Evolutionary conservation across 2,797 vertebrate genomes (phyloP).

Genomic region (Brachyrhaphis roseni): DNA sequence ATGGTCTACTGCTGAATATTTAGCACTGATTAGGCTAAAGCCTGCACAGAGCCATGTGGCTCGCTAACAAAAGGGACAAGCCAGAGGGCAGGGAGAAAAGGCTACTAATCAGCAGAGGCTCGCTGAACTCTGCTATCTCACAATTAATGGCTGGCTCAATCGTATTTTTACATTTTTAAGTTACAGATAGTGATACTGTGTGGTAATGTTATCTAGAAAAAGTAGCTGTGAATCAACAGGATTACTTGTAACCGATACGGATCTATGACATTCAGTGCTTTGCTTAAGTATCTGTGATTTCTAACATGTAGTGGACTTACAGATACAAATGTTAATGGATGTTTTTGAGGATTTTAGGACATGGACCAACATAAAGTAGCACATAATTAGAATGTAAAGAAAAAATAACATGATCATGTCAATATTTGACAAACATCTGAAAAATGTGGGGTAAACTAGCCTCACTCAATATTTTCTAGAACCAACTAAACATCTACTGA

Average conservation of each 20-base stretch:
- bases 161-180: constrained; percentile 17
- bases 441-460: neutral
- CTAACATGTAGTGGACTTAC: neutral
- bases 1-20: constrained; percentile 72
- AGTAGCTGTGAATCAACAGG: constrained; percentile 28
- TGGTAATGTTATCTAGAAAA: constrained; percentile 32
- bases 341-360: neutral
- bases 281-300: neutral
- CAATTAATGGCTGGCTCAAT: constrained; percentile 38
- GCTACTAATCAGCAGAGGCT: constrained; percentile 41
- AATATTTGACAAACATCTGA: constrained; percentile 1
- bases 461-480: neutral
- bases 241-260: constrained; percentile 27
- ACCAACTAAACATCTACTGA: neutral
- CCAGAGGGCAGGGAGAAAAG: constrained; percentile 49
- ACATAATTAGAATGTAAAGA: neutral
- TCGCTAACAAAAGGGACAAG: constrained; percentile 66
- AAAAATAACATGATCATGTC: neutral
- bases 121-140: constrained; percentile 22
- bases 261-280: constrained; percentile 4
- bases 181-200: constrained; percentile 2
- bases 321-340: neutral
- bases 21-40: constrained; percentile 74
- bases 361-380: neutral
- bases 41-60: constrained; percentile 66